Percentiles rank a stretch among this genome's conserved stretches.
These are phyloP conservation scores for Dinomys branickii DNA, from an alignment of 2,113 vertebrate genomes.

Conservation along the genomic window DNA sequence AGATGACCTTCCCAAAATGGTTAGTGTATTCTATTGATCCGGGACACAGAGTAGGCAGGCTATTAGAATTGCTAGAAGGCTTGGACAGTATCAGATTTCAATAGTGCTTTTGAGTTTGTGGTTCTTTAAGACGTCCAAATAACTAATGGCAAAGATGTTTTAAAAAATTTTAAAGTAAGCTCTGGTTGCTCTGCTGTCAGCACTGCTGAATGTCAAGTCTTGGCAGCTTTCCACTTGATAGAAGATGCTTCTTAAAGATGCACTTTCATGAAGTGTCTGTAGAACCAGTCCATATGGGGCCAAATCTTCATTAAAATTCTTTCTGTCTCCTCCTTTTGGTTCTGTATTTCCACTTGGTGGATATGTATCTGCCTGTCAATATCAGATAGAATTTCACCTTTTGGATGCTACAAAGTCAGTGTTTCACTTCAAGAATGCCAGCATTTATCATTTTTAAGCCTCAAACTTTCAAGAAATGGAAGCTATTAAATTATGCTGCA, in stretches of 20 bases:
- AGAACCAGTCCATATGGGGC: neutral
- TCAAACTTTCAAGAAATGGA: conserved; percentile 54
- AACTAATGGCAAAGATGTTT: conserved; percentile 5
- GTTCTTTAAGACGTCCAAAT: conserved; percentile 58
- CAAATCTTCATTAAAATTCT: conserved; percentile 60
- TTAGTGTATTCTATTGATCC: neutral
- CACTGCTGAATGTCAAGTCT: neutral
- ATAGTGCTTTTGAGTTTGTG: conserved; percentile 54
- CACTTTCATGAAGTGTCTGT: conserved; percentile 52
- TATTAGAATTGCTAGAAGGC: conserved; percentile 16
- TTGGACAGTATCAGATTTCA: conserved; percentile 57
- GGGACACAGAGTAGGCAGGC: neutral
- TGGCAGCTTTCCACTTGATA: conserved; percentile 63
- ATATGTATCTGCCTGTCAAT: conserved; percentile 36
- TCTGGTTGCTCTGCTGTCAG: conserved; percentile 38
- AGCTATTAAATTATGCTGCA: conserved; percentile 1
- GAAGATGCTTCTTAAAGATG: conserved; percentile 63
- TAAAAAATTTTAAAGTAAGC: conserved; percentile 42
- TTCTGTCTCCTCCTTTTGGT: conserved; percentile 30
- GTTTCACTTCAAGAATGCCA: conserved; percentile 38
- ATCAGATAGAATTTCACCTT: neutral
- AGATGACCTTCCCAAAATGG: conserved; percentile 30
- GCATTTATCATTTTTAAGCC: conserved; percentile 52
- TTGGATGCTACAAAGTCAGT: conserved; percentile 34
- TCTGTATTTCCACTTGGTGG: conserved; percentile 52